phyloP scores from a whole-genome alignment of 2,888 invertebrate species.

The Blastobasis adustella region DNA sequence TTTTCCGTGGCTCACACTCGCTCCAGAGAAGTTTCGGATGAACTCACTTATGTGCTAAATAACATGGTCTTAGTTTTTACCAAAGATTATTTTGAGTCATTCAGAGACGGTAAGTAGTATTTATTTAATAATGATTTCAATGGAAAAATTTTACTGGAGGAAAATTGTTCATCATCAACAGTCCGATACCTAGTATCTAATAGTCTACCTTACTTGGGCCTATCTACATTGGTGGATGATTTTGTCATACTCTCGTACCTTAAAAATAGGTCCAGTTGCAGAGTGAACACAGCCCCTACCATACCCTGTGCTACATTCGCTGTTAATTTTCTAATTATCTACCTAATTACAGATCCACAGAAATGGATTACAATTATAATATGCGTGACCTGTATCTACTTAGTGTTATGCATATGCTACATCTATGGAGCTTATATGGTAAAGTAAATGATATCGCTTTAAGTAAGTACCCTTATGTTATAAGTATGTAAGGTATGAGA shows the following conservation, averaged over 20 bases:
- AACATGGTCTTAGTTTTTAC: slow-evolving; percentile 41
- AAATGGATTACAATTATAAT: slow-evolving; percentile 38
- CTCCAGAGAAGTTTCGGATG: slow-evolving; percentile 28
- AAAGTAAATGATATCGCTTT: slow-evolving; percentile 19
- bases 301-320: too few species aligned
- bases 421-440: slow-evolving; percentile 61
- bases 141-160: background rate
- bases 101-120: slow-evolving; percentile 28
- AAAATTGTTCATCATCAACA: background rate
- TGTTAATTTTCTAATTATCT: too few species aligned
- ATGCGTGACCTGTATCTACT: slow-evolving; percentile 37
- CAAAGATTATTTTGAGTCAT: slow-evolving; percentile 36
- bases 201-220: too few species aligned
- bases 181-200: too few species aligned
- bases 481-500: too few species aligned
- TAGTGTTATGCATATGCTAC: slow-evolving; percentile 37
- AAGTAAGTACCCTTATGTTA: too few species aligned
- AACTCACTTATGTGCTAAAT: slow-evolving; percentile 31
- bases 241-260: too few species aligned
- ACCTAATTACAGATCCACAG: slow-evolving; percentile 44
- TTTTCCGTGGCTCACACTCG: slow-evolving; percentile 34
- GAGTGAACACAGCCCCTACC: too few species aligned
- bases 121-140: background rate
- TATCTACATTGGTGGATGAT: too few species aligned
- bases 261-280: too few species aligned